Evolutionary conservation across 1,140 invertebrate genomes (phyloP).

Genomic region (Drosophila yakuba): DNA sequence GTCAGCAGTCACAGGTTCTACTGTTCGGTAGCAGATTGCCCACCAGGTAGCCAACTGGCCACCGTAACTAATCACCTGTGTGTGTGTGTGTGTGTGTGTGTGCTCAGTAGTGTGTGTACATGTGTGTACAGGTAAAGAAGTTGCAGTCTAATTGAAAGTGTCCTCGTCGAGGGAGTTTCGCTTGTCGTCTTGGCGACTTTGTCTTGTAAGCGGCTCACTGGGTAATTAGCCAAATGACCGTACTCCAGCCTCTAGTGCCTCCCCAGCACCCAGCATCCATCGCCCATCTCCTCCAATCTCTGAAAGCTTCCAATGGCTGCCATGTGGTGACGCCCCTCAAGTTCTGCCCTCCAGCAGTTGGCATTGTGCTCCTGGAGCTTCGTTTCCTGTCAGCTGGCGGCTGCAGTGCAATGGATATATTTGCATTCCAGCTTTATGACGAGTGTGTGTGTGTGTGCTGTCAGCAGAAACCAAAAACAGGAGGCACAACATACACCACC

Average conservation of each 20-base stretch:
- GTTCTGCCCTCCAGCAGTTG: not conserved
- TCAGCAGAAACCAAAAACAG: conserved; percentile 3
- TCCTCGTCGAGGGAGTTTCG: conserved; percentile 27
- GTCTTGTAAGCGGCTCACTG: conserved; percentile 65
- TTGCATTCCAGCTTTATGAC: conserved; percentile 14
- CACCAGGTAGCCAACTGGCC: conserved; percentile 5
- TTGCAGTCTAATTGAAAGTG: conserved; percentile 39
- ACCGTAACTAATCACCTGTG: conserved; percentile 14
- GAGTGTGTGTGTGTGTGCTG: conserved; percentile 4
- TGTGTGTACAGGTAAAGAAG: conserved; percentile 10
- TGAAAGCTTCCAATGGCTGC: conserved; percentile 1
- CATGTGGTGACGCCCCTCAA: not conserved
- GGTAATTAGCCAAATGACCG: conserved; percentile 66
- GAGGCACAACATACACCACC: not conserved
- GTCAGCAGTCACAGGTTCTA: not conserved
- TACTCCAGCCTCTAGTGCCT: conserved; percentile 1
- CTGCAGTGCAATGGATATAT: conserved; percentile 25
- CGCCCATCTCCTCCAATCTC: not conserved
- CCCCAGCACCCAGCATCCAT: not conserved
- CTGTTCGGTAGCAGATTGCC: conserved; percentile 24
- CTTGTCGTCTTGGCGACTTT: conserved; percentile 57
- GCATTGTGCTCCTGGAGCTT: conserved; percentile 9
- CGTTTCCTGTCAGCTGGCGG: not conserved
- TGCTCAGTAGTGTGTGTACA: not conserved
- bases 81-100: no score